phyloP scores from a whole-genome alignment of 2,797 vertebrate species.

The Cheirogaleus major region DNA sequence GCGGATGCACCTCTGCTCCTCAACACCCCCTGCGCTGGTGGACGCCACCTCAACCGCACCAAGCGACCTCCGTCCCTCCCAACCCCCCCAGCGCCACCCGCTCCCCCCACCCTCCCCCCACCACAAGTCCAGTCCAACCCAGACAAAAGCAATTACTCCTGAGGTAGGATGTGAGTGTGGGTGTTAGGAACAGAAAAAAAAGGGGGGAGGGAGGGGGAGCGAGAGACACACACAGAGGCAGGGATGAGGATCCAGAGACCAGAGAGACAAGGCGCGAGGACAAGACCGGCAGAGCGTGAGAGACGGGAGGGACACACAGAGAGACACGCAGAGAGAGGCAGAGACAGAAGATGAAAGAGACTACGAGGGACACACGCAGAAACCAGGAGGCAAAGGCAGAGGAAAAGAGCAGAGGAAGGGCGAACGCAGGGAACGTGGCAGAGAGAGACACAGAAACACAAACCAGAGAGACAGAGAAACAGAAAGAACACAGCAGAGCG shows the following conservation, averaged over 20 bases:
- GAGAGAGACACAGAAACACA: background rate
- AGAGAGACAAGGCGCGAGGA: slow-evolving; percentile 60
- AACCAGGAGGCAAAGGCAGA: slow-evolving; percentile 36
- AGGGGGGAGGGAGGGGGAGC: slow-evolving; percentile 30
- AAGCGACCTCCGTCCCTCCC: slow-evolving; percentile 82
- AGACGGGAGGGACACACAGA: slow-evolving; percentile 11
- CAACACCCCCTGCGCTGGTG: slow-evolving; percentile 71
- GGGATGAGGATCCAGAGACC: slow-evolving; percentile 73
- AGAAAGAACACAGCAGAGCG: background rate
- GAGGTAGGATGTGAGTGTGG: slow-evolving; percentile 88
- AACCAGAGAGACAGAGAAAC: background rate
- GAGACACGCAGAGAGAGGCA: background rate
- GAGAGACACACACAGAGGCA: slow-evolving; percentile 66
- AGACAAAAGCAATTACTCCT: slow-evolving; percentile 99
- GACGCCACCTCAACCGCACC: slow-evolving; percentile 79
- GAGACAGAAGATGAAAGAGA: slow-evolving; percentile 50
- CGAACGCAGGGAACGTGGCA: background rate
- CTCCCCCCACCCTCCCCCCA: slow-evolving; percentile 84
- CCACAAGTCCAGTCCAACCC: slow-evolving; percentile 90
- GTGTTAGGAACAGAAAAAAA: slow-evolving; percentile 80
- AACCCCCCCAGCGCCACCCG: slow-evolving; percentile 78
- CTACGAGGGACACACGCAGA: slow-evolving; percentile 50
- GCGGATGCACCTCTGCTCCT: slow-evolving; percentile 41
- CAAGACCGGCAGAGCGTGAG: slow-evolving; percentile 4
- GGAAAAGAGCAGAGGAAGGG: background rate